Evolutionary conservation across 1,140 invertebrate genomes (phyloP), one percentile per base, ranked within the genome.

Genomic region (Telenomus remus): DNA sequence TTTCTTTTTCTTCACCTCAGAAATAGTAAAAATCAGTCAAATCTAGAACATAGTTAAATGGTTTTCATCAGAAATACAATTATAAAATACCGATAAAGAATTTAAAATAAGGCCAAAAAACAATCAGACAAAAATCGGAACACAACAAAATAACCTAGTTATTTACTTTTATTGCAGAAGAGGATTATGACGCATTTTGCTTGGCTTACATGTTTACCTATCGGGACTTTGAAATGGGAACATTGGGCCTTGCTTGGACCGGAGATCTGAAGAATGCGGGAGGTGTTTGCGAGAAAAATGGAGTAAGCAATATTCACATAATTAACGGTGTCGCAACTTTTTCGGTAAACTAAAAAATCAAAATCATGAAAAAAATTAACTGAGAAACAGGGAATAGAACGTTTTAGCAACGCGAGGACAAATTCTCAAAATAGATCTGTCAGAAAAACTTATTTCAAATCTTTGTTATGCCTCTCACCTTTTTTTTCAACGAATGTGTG

Each of bases 151-250:
- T 74, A 75, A 79, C 44, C 34, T 55, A 10, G 46, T 73, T 73
- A 33, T 76, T 80, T 77, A 79, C 83, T 78, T 74, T 82, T 79
- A 64, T 89, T 88, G 54, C 92, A 92, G 95, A 99, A 91, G 95
- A 97, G 85, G 96, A 99, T 86, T 99, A 99, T 86, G 96, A 98
- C 84, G 95, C 96, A 11, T 99, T 99, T 88, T 99, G 98, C 84
- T 89, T 99, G 81, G 97, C 98, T 39, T 99, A 99, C 86, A 97
- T 99, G 93, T 98, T 99, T 85, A 99, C 98, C 2, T 99, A 98
- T 87, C 90, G 98, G 39, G 98, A 99, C 86, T 99, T 99, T 85
- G 96, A 98, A 85, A 98, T 98, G 90, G 98, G 98, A 46, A 99
- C 98, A 0, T 87, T 99, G 53, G 98, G 98, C 6, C 87, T 99